These are phyloP conservation scores for Sebastes goodei DNA, from an alignment of 2,797 vertebrate genomes.

Conservation along the genomic window DNA sequence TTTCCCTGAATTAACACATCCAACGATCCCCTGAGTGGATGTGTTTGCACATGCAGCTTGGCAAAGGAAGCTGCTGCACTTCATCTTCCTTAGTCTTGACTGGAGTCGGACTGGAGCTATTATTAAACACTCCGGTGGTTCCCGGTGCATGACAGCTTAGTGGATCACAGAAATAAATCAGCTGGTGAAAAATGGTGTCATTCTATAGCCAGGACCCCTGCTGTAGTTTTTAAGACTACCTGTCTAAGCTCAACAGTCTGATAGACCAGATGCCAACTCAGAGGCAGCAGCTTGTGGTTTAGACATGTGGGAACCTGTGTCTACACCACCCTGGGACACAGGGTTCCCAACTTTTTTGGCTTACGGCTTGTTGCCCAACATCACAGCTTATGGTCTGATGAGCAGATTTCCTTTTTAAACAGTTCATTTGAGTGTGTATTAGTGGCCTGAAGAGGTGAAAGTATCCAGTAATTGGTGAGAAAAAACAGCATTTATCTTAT, in stretches of 20 bases:
- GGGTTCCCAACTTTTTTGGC: background rate
- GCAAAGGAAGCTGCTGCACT: conserved; percentile 12
- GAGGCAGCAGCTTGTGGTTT: background rate
- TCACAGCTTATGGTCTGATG: background rate
- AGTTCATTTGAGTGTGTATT: background rate
- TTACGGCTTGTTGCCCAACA: too few relatives aligned
- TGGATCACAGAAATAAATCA: conserved; percentile 4
- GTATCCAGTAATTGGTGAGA: background rate
- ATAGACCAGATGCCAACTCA: background rate
- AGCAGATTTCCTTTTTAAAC: background rate
- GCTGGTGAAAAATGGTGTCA: background rate
- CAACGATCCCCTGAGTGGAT: background rate
- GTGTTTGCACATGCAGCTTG: background rate
- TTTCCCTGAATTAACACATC: background rate
- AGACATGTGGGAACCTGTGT: background rate
- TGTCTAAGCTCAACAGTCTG: background rate
- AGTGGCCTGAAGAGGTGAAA: too few relatives aligned
- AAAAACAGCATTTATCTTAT: background rate
- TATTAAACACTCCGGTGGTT: background rate
- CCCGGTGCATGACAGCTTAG: background rate
- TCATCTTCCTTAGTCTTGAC: background rate
- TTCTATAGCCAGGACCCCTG: background rate
- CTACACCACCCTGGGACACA: background rate
- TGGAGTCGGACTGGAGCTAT: background rate
- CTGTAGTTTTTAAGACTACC: background rate